Base-by-base conservation (phyloP, 1,140 invertebrate genomes). In the Lepeophtheirus salmonis region DNA sequence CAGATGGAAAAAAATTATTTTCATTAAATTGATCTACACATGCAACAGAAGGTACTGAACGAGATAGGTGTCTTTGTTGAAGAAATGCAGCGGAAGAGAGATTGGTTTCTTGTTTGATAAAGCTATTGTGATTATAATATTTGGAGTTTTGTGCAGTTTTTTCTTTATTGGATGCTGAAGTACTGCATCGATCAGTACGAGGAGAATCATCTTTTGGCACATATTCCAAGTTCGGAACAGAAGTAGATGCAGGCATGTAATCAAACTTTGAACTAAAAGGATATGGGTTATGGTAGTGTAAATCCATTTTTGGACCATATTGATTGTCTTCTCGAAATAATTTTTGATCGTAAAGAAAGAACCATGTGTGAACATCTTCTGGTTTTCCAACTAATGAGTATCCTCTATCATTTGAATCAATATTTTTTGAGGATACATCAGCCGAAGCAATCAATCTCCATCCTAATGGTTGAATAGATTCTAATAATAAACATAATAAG, bases 331-430 rank as follows among this genome's bases (percentile, higher is more conserved):
- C 20, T 10, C 20, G 16, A 18, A 50, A 18, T 50, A 18, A 50
- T 41, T n/a, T n/a, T n/a, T 48, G n/a, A 23, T 59, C 57, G 41
- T 50, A 59, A 2, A 59, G 48, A 41, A 59, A 59, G 57, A 59
- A 59, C 57, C 57, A 59, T n/a, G 57, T 41, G 48, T 59, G 57
- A 26, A 59, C 20, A 50, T 59, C 57, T 50, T 59, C 57, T 2
- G 23, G 23, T 50, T 41, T 20, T 3, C 57, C 57, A 2, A 41
- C 48, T 3, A 41, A 22, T 2, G 57, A 48, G 50, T 59, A 59
- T n/a, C 57, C 30, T 41, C 57, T 24, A 2, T 59, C 57, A 59
- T 59, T 59, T 1, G 57, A 12, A 21, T 59, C 57, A n/a, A 59
- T n/a, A 23, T 59, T 59, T 50, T 59, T 59, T 3, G 57, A 50